A percentile compares a stretch with the other conserved stretches of the same genome.
phyloP scores from a whole-genome alignment of 2,797 vertebrate genomes.

The Hippocampus kuda region DNA sequence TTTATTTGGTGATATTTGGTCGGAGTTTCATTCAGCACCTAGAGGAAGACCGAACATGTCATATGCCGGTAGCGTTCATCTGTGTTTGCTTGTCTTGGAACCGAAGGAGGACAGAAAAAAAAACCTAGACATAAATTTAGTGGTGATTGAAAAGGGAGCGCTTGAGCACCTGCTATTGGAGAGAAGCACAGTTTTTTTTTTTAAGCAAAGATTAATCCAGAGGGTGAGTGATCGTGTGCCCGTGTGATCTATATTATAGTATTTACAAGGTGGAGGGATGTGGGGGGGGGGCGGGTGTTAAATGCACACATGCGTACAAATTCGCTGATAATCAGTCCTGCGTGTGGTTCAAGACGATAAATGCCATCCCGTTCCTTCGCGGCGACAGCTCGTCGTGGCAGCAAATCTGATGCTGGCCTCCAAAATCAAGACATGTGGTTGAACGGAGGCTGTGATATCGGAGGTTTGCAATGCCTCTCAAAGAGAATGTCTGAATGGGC shows the following conservation, averaged over 20 bases:
- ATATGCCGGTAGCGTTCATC: constrained; percentile 67
- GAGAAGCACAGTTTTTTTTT: constrained; percentile 28
- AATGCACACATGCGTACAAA: constrained; percentile 28
- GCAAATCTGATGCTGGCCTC: constrained; percentile 61
- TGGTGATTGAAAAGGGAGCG: constrained; percentile 68
- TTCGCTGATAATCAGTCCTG: constrained; percentile 50
- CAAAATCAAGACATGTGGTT: constrained; percentile 65
- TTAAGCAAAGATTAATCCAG: neutral
- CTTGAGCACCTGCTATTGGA: constrained; percentile 27
- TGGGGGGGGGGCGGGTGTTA: constrained; percentile 2
- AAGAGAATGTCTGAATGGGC: constrained; percentile 66
- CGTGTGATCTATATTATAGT: neutral
- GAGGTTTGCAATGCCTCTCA: constrained; percentile 60
- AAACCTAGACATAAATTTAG: constrained; percentile 69
- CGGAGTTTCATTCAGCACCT: constrained; percentile 64
- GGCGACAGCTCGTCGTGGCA: constrained; percentile 55
- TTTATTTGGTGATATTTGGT: constrained; percentile 46
- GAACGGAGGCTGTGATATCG: constrained; percentile 64
- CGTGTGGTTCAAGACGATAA: constrained; percentile 54
- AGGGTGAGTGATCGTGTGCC: constrained; percentile 13
- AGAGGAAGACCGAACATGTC: constrained; percentile 65
- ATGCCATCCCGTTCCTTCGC: constrained; percentile 58
- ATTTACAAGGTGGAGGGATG: constrained; percentile 1
- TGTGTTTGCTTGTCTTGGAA: constrained; percentile 64
- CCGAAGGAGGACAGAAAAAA: constrained; percentile 37